Conservation (phyloP, 2,113 vertebrate genomes). For the Plectropomus leopardus region DNA sequence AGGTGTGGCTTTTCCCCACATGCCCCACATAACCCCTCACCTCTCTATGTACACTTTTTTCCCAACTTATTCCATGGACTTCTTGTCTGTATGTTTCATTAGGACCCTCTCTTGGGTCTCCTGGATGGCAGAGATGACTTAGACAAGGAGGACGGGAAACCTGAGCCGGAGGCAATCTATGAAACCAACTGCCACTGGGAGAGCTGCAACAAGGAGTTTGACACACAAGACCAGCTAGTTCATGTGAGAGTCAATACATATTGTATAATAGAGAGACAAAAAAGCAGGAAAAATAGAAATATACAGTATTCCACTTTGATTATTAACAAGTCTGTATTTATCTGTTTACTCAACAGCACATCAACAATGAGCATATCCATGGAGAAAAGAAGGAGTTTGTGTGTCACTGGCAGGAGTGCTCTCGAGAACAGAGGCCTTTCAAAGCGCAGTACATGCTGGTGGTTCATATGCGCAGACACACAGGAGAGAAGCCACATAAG, state of each 20-base stretch:
- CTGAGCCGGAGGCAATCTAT: slow-evolving; percentile 92
- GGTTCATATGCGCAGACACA: slow-evolving; percentile 98
- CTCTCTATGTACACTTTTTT: background rate
- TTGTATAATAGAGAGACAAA: background rate
- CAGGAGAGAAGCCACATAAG: slow-evolving; percentile 98
- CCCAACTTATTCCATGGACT: background rate
- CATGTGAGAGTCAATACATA: slow-evolving; percentile 86
- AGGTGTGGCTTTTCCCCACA: background rate
- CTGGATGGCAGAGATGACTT: slow-evolving; percentile 93
- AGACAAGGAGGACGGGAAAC: slow-evolving; percentile 95
- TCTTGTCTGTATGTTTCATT: slow-evolving; percentile 30
- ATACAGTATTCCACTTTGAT: background rate
- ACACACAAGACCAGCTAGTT: slow-evolving; percentile 97
- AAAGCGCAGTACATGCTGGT: slow-evolving; percentile 99
- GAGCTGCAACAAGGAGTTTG: slow-evolving; percentile 95
- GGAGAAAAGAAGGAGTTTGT: slow-evolving; percentile 99
- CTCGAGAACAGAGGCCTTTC: slow-evolving; percentile 96
- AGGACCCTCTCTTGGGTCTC: slow-evolving; percentile 94
- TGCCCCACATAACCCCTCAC: background rate
- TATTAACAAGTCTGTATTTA: background rate
- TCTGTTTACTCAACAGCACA: slow-evolving; percentile 87
- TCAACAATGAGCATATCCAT: slow-evolving; percentile 98
- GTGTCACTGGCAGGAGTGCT: slow-evolving; percentile 97
- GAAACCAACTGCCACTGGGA: slow-evolving; percentile 99
- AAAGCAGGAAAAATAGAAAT: background rate